These are phyloP conservation scores for Phalanger gymnotis DNA, from an alignment of 2,797 vertebrate species.

Conservation along the genomic window DNA sequence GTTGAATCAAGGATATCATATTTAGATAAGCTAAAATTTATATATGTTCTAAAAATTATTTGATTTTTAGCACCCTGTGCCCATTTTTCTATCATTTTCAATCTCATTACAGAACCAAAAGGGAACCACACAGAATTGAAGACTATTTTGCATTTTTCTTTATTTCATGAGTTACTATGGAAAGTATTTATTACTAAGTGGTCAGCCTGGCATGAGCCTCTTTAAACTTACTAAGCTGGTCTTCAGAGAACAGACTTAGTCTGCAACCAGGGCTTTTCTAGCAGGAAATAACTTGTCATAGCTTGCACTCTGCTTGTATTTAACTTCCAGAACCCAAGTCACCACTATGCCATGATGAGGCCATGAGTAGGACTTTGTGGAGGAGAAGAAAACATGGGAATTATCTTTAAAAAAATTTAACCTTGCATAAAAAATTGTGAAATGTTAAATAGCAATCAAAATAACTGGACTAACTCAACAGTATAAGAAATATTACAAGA, in stretches of 20 bases:
- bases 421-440: background rate
- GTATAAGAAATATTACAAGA: conserved; percentile 24
- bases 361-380: background rate
- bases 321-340: background rate
- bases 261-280: background rate
- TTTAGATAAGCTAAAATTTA: background rate
- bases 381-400: background rate
- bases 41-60: background rate
- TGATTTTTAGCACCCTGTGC: background rate
- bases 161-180: background rate
- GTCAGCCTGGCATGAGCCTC: background rate
- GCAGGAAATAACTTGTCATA: background rate
- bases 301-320: background rate
- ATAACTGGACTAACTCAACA: conserved; percentile 18
- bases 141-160: background rate
- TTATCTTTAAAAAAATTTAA: background rate
- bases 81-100: background rate
- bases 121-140: background rate
- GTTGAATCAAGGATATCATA: background rate
- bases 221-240: background rate
- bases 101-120: background rate
- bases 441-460: conserved; percentile 45
- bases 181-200: background rate
- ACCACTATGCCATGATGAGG: background rate
- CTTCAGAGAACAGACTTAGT: background rate